Base-by-base conservation (phyloP, 2,113 vertebrate species). In the Thamnophis sirtalis region DNA sequence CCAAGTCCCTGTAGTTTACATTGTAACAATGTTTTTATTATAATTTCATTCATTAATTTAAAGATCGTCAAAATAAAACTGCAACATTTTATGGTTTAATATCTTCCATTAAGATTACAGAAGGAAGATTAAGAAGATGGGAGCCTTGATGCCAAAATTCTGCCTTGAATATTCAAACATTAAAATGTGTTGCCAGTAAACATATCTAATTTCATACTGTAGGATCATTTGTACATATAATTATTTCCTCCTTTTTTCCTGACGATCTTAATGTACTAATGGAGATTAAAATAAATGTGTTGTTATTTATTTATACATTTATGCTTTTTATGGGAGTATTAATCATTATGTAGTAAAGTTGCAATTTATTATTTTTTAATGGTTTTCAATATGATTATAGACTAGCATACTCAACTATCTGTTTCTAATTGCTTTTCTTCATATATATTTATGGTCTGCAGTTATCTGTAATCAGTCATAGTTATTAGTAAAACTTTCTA, bases 391-490 rank as follows among this genome's bases (percentile, higher is more conserved):
- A 94, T 24, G 28, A 15, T 2, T 88, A 0, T 89, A 92, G 3
- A 87, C 0, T 89, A 93, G 3, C 11, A 21, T 50, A 90, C 5
- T 0, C 9, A 28, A 15, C 68, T 89, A 91, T 1, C 13, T 54
- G 8, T 89, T 55, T 68, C 22, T 95, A 54, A 88, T 60, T 9
- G 26, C 26, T 8, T 73, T 84, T 26, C 24, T 86, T 55, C 17
- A 24, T 55, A 13, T 92, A 11, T 53, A 84, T 60, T 84, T 88
- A 48, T 93, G 55, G 33, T 80, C 63, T 90, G 1, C 3, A 87
- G 0, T 63, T 22, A 88, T 58, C 84, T 33, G 87, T 86, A 43
- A 50, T 95, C 93, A 60, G 60, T 90, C 84, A 89, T 93, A 90
- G 55, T 53, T 91, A 92, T 5, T 56, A 93, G 92, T 68, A 0